Evolutionary conservation across 1,140 invertebrate species (phyloP).

Genomic region (Pachyrhynchus sulphureomaculatus): DNA sequence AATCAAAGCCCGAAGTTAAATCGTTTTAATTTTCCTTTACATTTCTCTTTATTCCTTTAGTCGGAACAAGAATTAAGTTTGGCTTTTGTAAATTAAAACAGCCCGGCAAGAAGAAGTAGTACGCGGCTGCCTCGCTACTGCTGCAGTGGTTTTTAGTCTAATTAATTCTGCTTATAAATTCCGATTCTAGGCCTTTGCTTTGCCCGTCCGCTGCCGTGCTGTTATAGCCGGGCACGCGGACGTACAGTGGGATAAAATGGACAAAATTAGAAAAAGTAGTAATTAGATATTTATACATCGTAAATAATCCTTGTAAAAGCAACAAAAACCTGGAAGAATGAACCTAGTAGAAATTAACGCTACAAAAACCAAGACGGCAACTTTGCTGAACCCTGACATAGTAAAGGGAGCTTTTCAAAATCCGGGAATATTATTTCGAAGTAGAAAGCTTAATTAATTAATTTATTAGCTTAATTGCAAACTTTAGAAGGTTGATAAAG

Average conservation of each 20-base stretch:
- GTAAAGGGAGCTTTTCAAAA: no score
- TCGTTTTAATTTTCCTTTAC: constrained; percentile 56
- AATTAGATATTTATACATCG: not conserved
- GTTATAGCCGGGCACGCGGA: constrained; percentile 8
- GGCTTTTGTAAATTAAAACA: constrained; percentile 58
- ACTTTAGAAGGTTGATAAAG: no score
- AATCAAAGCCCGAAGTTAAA: constrained; percentile 53
- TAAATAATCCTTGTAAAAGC: no score
- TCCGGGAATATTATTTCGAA: no score
- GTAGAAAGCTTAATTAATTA: no score
- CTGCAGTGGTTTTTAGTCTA: constrained; percentile 55
- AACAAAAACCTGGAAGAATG: no score
- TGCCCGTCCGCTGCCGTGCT: constrained; percentile 6
- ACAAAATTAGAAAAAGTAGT: not conserved
- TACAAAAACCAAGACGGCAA: no score
- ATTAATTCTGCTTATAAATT: constrained; percentile 58
- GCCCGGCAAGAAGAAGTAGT: constrained; percentile 46
- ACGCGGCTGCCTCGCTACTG: constrained; percentile 37
- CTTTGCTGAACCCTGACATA: no score
- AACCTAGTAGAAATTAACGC: no score
- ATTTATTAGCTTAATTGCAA: no score
- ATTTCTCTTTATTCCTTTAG: constrained; percentile 55
- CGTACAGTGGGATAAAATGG: constrained; percentile 10
- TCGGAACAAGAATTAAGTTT: constrained; percentile 56
- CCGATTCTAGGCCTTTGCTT: constrained; percentile 46